These are phyloP conservation scores for Nemotelus nigrinus DNA, from an alignment of 2,888 invertebrate species.

Conservation along the genomic window DNA sequence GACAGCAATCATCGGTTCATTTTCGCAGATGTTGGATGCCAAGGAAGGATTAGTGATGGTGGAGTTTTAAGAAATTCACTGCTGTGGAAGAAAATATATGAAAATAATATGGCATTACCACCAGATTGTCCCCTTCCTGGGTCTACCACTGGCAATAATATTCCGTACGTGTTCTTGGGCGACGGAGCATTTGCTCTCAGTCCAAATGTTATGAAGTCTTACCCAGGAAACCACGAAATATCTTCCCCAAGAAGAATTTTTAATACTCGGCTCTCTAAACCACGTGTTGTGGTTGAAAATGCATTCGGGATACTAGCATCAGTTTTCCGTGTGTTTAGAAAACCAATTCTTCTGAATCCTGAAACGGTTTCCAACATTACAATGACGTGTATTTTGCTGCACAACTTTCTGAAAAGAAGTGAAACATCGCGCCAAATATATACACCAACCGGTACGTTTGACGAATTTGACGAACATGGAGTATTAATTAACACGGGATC, in stretches of 20 bases:
- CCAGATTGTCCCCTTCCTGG: background rate
- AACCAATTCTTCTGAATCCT: background rate
- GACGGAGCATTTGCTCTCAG: conserved; percentile 12
- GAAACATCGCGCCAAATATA: background rate
- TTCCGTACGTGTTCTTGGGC: conserved; percentile 21
- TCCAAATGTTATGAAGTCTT: conserved; percentile 23
- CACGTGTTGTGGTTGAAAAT: conserved; percentile 17
- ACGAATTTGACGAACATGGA: background rate
- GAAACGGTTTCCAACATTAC: background rate
- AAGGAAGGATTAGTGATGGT: conserved; percentile 55
- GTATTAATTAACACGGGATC: no score
- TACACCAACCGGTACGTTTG: background rate
- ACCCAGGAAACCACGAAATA: conserved; percentile 6
- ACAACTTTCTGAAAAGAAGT: conserved; percentile 9
- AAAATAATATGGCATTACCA: background rate
- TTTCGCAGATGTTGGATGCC: conserved; percentile 56
- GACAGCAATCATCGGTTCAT: conserved; percentile 56
- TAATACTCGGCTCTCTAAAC: background rate
- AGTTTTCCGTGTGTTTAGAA: conserved; percentile 24
- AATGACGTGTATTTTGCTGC: conserved; percentile 13
- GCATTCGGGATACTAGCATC: conserved; percentile 25
- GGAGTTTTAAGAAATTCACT: conserved; percentile 50
- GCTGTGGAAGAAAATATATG: background rate
- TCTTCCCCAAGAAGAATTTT: background rate
- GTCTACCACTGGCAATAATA: background rate